phyloP scores from a whole-genome alignment of 2,797 vertebrate genomes.

The Microctenopoma steveboyesi region DNA sequence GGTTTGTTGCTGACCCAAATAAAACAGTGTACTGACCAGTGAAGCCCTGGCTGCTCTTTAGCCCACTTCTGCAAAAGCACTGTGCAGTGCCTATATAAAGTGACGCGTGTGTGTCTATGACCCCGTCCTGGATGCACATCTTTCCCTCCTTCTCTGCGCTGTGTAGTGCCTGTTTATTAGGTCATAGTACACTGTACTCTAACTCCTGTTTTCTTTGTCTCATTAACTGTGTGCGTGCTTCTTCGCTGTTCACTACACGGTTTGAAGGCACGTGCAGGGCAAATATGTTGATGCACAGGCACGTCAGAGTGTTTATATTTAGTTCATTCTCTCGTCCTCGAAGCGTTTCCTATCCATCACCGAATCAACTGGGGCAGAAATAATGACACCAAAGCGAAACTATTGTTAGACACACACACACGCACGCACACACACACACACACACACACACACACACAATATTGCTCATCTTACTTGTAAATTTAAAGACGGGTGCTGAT shows the following conservation, averaged over 20 bases:
- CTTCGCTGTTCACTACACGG: constrained; percentile 38
- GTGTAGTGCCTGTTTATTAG: constrained; percentile 19
- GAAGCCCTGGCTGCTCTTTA: constrained; percentile 40
- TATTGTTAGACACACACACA: constrained; percentile 39
- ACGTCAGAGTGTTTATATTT: neutral
- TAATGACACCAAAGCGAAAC: constrained; percentile 8
- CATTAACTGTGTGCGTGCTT: constrained; percentile 19
- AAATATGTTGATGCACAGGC: too few relatives aligned
- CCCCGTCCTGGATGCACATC: constrained; percentile 15
- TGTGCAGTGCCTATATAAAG: constrained; percentile 12
- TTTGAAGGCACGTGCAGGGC: constrained; percentile 5
- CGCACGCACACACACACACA: too few relatives aligned
- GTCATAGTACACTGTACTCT: constrained; percentile 26
- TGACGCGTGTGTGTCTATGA: neutral
- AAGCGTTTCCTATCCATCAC: constrained; percentile 43
- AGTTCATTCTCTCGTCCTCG: constrained; percentile 22
- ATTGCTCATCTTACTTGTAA: too few relatives aligned
- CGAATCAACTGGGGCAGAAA: constrained; percentile 30
- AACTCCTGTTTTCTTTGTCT: constrained; percentile 4
- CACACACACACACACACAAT: too few relatives aligned
- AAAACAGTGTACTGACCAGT: constrained; percentile 47
- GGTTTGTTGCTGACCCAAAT: constrained; percentile 73
- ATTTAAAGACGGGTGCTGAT: too few relatives aligned
- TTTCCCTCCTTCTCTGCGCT: constrained; percentile 8
- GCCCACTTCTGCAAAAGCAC: constrained; percentile 37